These are phyloP conservation scores for Metaphire vulgaris DNA, from an alignment of 1,140 invertebrate genomes.

Conservation along the genomic window DNA sequence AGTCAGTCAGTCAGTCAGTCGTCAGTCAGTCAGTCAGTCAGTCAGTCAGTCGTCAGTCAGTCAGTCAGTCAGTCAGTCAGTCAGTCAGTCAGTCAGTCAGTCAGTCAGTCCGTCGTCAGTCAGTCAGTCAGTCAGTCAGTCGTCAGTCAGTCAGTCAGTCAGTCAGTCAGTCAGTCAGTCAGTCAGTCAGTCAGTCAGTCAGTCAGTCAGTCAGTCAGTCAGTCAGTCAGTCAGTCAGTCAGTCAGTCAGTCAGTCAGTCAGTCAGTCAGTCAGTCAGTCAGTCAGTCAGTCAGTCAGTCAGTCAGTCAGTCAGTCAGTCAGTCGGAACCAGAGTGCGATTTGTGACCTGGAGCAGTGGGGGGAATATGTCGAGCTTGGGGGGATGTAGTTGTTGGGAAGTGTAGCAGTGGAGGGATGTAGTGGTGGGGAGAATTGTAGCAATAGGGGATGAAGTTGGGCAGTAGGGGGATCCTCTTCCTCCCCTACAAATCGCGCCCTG, in stretches of 20 bases:
- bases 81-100: constrained; percentile 18
- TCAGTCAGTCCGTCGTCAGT: constrained; percentile 14
- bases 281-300: neutral
- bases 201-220: constrained; percentile 17
- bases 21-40: too few species aligned
- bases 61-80: constrained; percentile 11
- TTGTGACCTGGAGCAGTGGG: too few species aligned
- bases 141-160: too few species aligned
- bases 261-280: constrained; percentile 7
- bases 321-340: too few species aligned
- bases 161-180: constrained; percentile 18
- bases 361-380: too few species aligned
- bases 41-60: too few species aligned
- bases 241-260: constrained; percentile 13
- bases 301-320: neutral
- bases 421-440: too few species aligned
- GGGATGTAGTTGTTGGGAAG: too few species aligned
- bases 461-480: too few species aligned
- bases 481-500: too few species aligned
- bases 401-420: too few species aligned
- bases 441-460: too few species aligned
- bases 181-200: constrained; percentile 18
- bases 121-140: constrained; percentile 5
- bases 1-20: constrained; percentile 12
- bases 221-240: constrained; percentile 17